Conservation (phyloP, 2,797 vertebrate genomes). For the Halcyon badia region DNA sequence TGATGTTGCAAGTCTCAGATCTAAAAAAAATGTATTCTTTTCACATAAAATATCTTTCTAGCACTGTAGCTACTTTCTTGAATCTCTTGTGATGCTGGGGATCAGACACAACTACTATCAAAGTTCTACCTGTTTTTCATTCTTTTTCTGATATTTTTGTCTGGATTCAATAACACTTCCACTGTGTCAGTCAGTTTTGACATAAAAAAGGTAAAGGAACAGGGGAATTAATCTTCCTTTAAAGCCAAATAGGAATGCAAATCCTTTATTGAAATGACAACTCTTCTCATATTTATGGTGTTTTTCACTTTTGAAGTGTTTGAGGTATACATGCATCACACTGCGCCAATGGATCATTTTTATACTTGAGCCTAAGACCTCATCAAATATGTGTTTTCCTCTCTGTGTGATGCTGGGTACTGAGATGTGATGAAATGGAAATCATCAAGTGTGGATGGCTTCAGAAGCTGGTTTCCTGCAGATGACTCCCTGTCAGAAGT, state of each 20-base stretch:
- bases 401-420: background rate
- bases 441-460: background rate
- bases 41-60: background rate
- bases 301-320: background rate
- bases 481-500: fast-evolving
- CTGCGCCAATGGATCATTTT: background rate
- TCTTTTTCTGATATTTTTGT: background rate
- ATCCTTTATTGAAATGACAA: background rate
- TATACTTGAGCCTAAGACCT: background rate
- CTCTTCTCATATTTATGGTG: background rate
- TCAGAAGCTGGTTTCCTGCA: background rate
- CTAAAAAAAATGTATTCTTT: background rate
- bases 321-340: background rate
- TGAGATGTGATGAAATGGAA: background rate
- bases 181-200: background rate
- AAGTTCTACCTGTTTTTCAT: background rate
- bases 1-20: background rate
- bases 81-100: background rate
- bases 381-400: background rate
- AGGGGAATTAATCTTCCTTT: background rate
- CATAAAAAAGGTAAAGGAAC: background rate
- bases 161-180: background rate
- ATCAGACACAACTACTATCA: background rate
- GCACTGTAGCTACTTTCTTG: background rate
- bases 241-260: background rate